Conservation (phyloP, 2,888 invertebrate genomes). For the Elmis aenea region DNA sequence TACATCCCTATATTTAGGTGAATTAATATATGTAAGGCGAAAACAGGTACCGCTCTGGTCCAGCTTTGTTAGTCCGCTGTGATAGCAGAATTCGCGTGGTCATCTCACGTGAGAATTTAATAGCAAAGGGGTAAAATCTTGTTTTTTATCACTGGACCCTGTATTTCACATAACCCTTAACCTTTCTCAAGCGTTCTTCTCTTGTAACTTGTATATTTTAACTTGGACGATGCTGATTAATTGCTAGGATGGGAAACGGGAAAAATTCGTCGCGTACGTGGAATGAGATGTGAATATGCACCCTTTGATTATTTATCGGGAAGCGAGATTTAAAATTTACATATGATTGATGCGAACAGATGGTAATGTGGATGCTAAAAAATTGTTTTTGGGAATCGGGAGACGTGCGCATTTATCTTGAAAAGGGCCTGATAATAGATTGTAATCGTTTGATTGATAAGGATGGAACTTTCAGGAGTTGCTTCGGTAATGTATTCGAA, state of each 20-base stretch:
- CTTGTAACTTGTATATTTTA: slow-evolving; percentile 15
- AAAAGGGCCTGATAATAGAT: too few species aligned
- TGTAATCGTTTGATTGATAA: too few species aligned
- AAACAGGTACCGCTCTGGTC: slow-evolving; percentile 18
- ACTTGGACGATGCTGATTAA: slow-evolving; percentile 19
- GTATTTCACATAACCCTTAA: slow-evolving; percentile 12
- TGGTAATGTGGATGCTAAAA: too few species aligned
- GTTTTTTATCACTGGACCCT: slow-evolving; percentile 14
- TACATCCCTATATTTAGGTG: too few species aligned
- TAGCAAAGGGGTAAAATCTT: slow-evolving; percentile 12
- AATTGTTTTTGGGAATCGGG: too few species aligned
- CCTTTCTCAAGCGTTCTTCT: slow-evolving; percentile 16
- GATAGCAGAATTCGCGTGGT: slow-evolving; percentile 15
- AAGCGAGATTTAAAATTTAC: slow-evolving; percentile 1
- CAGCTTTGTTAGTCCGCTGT: slow-evolving; percentile 10
- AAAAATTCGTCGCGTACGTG: slow-evolving; percentile 6
- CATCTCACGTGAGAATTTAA: slow-evolving; percentile 21
- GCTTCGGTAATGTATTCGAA: too few species aligned
- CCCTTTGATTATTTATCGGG: slow-evolving; percentile 4
- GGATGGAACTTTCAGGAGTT: too few species aligned
- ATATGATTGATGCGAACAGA: too few species aligned
- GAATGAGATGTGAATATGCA: slow-evolving; percentile 11
- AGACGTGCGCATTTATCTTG: too few species aligned
- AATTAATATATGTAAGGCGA: too few species aligned
- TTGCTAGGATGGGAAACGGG: slow-evolving; percentile 20